A percentile compares a stretch with the other conserved stretches of the same genome.
These are phyloP conservation scores for Valencia hispanica DNA, from an alignment of 2,797 vertebrate genomes.

Conservation along the genomic window DNA sequence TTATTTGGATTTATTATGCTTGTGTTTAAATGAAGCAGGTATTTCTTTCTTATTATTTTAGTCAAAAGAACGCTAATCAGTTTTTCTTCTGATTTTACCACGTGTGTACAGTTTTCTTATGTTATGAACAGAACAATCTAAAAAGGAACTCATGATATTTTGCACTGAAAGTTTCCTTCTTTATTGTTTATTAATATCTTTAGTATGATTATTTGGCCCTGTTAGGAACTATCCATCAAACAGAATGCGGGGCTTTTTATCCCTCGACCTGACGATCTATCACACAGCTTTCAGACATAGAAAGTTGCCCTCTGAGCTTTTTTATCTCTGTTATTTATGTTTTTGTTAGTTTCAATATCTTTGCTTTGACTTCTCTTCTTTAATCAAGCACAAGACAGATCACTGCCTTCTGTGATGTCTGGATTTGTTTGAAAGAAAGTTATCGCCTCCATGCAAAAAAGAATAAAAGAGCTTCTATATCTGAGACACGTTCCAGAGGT, in stretches of 20 bases:
- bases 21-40: neutral
- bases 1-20: neutral
- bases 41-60: neutral
- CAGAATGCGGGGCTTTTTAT: neutral
- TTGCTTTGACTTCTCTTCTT: slow-evolving; percentile 56
- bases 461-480: slow-evolving; percentile 13
- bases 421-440: slow-evolving; percentile 15
- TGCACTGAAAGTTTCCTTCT: neutral
- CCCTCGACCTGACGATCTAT: neutral
- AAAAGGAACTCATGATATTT: neutral
- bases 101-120: neutral
- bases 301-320: slow-evolving; percentile 24
- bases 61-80: neutral
- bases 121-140: neutral
- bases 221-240: neutral
- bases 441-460: slow-evolving; percentile 7
- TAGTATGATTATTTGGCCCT: neutral
- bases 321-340: slow-evolving; percentile 40
- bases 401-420: slow-evolving; percentile 50
- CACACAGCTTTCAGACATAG: neutral
- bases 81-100: neutral
- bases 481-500: neutral
- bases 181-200: neutral
- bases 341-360: slow-evolving; percentile 43
- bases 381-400: slow-evolving; percentile 33